Evolutionary conservation across 2,888 invertebrate species (phyloP).

Genomic region (Drosophila tanythrix): DNA sequence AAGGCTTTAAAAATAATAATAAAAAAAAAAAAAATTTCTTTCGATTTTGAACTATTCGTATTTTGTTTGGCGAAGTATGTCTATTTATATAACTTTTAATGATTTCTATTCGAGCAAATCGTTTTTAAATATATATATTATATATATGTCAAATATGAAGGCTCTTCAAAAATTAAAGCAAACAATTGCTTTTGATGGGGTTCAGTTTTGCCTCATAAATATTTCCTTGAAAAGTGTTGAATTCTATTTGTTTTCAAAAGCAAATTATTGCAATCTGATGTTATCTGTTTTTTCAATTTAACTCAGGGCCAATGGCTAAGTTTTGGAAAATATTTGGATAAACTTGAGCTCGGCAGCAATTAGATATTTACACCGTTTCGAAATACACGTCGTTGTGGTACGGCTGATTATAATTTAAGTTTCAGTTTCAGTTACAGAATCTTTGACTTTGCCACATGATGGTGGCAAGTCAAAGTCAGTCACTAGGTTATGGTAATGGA

Average conservation of each 20-base stretch:
- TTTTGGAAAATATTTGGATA: slow-evolving; percentile 66
- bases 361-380: slow-evolving; percentile 52
- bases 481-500: slow-evolving; percentile 67
- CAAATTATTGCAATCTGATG: slow-evolving; percentile 29
- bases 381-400: slow-evolving; percentile 37
- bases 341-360: slow-evolving; percentile 57
- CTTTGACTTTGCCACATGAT: slow-evolving; percentile 45
- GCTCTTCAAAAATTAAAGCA: slow-evolving; percentile 34
- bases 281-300: slow-evolving; percentile 28
- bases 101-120: slow-evolving; percentile 17
- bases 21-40: slow-evolving; percentile 1
- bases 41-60: slow-evolving; percentile 7
- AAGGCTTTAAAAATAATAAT: slow-evolving; percentile 14
- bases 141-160: slow-evolving; percentile 31
- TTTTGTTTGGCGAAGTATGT: slow-evolving; percentile 10
- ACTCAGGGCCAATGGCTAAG: slow-evolving; percentile 38
- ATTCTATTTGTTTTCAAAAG: slow-evolving; percentile 26
- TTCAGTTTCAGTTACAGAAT: slow-evolving; percentile 41
- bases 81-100: slow-evolving; percentile 6
- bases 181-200: slow-evolving; percentile 19
- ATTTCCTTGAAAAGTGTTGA: slow-evolving; percentile 41
- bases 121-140: slow-evolving; percentile 7
- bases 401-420: slow-evolving; percentile 25
- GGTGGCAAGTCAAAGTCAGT: slow-evolving; percentile 60
- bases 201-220: slow-evolving; percentile 18